Percentiles rank a stretch among this genome's conserved stretches.
These are phyloP conservation scores for Dolichallabes microphthalmus DNA, from an alignment of 2,113 vertebrate genomes.

Conservation along the genomic window DNA sequence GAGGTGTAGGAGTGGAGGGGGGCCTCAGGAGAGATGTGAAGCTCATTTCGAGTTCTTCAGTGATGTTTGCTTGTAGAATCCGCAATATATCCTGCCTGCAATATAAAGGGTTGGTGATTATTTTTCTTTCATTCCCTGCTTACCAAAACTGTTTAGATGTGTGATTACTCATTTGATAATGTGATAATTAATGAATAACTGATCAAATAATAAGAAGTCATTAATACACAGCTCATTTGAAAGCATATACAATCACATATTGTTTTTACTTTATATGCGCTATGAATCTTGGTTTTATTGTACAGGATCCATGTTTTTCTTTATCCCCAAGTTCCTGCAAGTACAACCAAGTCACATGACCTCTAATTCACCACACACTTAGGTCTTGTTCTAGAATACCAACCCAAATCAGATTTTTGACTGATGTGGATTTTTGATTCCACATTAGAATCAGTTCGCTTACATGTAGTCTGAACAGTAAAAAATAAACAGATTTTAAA, in stretches of 20 bases:
- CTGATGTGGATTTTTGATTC: too few species aligned
- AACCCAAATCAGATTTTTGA: too few species aligned
- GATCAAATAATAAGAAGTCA: background rate
- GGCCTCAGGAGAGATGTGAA: constrained; percentile 25
- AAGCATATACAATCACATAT: too few species aligned
- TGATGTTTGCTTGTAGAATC: constrained; percentile 23
- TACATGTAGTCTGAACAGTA: too few species aligned
- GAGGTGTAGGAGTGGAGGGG: constrained; percentile 32
- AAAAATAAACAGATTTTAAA: too few species aligned
- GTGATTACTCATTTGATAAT: background rate
- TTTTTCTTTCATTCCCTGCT: background rate
- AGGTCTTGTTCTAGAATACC: too few species aligned
- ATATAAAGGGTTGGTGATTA: background rate
- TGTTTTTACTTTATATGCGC: background rate
- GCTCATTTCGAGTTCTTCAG: constrained; percentile 28
- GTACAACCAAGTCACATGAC: background rate
- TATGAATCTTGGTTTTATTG: background rate
- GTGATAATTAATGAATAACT: too few species aligned
- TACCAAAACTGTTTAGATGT: background rate
- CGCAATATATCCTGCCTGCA: constrained; percentile 5
- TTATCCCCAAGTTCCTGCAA: background rate
- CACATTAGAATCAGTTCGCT: too few species aligned
- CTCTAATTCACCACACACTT: background rate
- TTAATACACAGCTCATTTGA: background rate
- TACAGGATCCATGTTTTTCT: background rate